phyloP scores from a whole-genome alignment of 2,797 vertebrate species.

The Danio tinwini region DNA sequence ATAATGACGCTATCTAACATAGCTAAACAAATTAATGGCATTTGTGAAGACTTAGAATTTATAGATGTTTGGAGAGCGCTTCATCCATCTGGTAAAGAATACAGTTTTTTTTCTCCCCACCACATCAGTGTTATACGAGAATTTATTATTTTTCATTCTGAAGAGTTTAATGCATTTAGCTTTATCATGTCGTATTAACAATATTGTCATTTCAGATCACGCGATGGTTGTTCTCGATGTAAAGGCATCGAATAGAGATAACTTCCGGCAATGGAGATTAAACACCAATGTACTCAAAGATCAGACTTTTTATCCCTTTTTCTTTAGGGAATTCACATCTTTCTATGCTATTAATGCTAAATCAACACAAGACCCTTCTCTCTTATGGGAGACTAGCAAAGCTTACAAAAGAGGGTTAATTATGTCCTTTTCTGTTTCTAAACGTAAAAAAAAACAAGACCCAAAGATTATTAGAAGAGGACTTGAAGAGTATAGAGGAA shows the following conservation, averaged over 20 bases:
- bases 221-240: neutral
- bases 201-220: neutral
- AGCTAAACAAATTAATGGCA: neutral
- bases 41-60: neutral
- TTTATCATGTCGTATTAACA: neutral
- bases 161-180: neutral
- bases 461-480: neutral
- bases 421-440: conserved; percentile 24
- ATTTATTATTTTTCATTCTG: neutral
- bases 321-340: too few species aligned
- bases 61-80: neutral
- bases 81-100: neutral
- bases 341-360: conserved; percentile 28
- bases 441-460: neutral
- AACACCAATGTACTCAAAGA: too few species aligned
- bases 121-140: neutral
- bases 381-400: conserved; percentile 35
- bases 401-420: conserved; percentile 8
- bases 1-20: neutral
- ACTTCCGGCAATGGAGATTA: neutral
- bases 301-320: too few species aligned
- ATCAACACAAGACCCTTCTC: conserved; percentile 9
- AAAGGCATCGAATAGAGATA: neutral
- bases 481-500: neutral
- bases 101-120: conserved; percentile 1